Base-by-base conservation (phyloP, 2,888 invertebrate species). In the Psylliodes chrysocephalus region DNA sequence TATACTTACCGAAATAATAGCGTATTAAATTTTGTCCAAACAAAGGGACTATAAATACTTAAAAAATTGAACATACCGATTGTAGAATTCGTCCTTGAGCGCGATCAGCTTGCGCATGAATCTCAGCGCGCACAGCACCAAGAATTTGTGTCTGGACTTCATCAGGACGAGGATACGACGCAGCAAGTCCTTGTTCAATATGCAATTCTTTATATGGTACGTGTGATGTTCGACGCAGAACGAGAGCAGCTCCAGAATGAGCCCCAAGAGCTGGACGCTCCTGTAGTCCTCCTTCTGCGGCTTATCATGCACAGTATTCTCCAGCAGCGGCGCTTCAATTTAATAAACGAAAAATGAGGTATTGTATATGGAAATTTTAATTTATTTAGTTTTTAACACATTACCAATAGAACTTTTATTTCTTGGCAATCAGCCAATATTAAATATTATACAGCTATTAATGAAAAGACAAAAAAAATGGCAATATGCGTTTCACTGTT, bases 141-240 rank as follows among this genome's bases (percentile, higher is more conserved):
- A 89, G 87, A 99, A 99, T 78, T 96, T 95, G 85, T 98, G 98
- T 77, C 92, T 93, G 68, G 97, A 97, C 82, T 95, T 93, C 94
- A 98, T 96, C 72, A 98, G 88, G 75, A 98, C 95, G 74, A 99
- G 87, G 82, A 98, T 95, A 82, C 95, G 90, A 82, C 95, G 91
- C 71, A 99, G 88, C 73, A 99, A 88, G 85, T 99, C 97, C 86
- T 96, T 97, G 85, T 95, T 95, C 79, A 98, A 88, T 83, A 98
- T 93, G 85, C 96, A 98, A 82, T 96, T 96, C 83, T 98, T 97
- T 84, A 98, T 97, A 86, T 98, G 96, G 86, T 96, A 97, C 63
- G 95, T 94, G 85, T 99, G 99, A 86, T 99, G 98, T 82, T 99
- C 98, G 51, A 99, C 96, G 85, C 98, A 99, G 85, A 98, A 99